Percentiles rank a stretch among this genome's conserved stretches.
Evolutionary conservation across 1,140 invertebrate genomes (phyloP).

Genomic region (Nixonia krombeini): DNA sequence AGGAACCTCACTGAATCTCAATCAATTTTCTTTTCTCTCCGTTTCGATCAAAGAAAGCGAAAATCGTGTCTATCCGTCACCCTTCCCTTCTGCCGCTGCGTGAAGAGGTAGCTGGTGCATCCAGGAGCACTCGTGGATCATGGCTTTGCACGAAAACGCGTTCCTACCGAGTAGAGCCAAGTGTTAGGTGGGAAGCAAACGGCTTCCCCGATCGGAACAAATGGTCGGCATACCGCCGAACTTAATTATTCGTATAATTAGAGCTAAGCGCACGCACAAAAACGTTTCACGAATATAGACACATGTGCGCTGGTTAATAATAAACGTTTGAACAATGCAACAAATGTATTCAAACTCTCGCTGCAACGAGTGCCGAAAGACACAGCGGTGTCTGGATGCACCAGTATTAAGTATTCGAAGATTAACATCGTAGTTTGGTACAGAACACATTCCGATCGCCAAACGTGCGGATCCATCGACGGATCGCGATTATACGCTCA

Average conservation of each 20-base stretch:
- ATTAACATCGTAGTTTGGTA: slow-evolving; percentile 30
- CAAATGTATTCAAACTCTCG: not conserved
- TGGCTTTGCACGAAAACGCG: not conserved
- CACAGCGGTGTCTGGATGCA: slow-evolving; percentile 36
- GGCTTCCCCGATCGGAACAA: not conserved
- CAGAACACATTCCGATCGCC: slow-evolving; percentile 35
- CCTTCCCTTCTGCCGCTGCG: slow-evolving; percentile 34
- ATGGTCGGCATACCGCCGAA: not conserved
- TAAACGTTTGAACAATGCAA: not conserved
- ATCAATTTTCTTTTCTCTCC: slow-evolving; percentile 15
- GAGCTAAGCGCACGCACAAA: too few species aligned
- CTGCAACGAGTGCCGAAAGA: slow-evolving; percentile 4
- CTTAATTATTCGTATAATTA: not conserved
- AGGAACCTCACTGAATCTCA: slow-evolving; percentile 39
- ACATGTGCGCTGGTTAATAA: too few species aligned
- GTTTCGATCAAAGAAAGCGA: slow-evolving; percentile 19
- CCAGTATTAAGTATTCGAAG: slow-evolving; percentile 50
- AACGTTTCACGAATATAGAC: too few species aligned
- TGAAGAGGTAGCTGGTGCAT: slow-evolving; percentile 49
- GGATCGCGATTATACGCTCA: slow-evolving; percentile 35
- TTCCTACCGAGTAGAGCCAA: not conserved
- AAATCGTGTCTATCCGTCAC: slow-evolving; percentile 43
- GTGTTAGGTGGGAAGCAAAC: not conserved
- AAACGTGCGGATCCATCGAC: slow-evolving; percentile 40
- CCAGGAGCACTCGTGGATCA: slow-evolving; percentile 32